Percentiles rank a stretch among this genome's conserved stretches.
Conservation (phyloP, 2,888 invertebrate genomes). For the Drosophila planitibia region DNA sequence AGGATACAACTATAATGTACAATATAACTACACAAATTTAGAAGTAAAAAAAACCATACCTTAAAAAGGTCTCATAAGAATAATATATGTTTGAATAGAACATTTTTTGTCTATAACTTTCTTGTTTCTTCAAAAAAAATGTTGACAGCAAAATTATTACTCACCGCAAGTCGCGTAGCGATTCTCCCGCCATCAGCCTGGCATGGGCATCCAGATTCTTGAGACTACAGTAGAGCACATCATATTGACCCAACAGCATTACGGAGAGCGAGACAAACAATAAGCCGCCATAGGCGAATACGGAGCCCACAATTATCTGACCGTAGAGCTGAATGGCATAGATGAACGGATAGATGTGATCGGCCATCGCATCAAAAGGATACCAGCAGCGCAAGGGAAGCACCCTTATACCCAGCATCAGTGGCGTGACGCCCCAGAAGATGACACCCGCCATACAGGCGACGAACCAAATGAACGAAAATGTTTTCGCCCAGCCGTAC, state of each 20-base stretch:
- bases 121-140: background rate
- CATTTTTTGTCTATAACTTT: background rate
- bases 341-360: constrained; percentile 58
- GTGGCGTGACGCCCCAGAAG: constrained; percentile 77
- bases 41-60: no score
- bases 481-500: constrained; percentile 52
- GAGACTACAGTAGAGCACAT: constrained; percentile 83
- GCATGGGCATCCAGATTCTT: constrained; percentile 83
- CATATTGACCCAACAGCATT: constrained; percentile 81
- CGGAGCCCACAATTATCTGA: constrained; percentile 73
- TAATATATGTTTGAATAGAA: no score
- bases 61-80: background rate
- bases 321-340: constrained; percentile 78
- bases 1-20: background rate
- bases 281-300: constrained; percentile 73
- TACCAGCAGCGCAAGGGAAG: constrained; percentile 83
- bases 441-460: constrained; percentile 69
- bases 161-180: constrained; percentile 60
- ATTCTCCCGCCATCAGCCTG: constrained; percentile 60
- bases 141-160: constrained; percentile 10
- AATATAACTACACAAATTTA: background rate
- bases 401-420: constrained; percentile 64
- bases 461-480: constrained; percentile 68
- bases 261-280: constrained; percentile 81
- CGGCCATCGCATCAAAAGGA: constrained; percentile 81